These are phyloP conservation scores for Formica exsecta DNA, from an alignment of 1,140 invertebrate species.

Conservation along the genomic window DNA sequence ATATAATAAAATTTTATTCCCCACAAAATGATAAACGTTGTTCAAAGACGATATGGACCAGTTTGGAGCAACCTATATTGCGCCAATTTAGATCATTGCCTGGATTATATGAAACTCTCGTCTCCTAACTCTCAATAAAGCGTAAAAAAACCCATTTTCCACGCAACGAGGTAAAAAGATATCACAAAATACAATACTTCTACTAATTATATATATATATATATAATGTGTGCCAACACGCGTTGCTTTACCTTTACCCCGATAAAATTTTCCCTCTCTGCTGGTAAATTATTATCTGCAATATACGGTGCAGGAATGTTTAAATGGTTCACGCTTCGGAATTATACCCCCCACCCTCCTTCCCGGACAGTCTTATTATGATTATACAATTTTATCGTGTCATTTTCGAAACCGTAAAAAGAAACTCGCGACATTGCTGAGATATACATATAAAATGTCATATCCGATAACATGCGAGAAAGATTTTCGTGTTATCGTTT, in stretches of 20 bases:
- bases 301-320: conserved; percentile 6
- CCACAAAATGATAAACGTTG: conserved; percentile 5
- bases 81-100: background rate
- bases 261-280: background rate
- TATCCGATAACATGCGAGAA: background rate
- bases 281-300: conserved; percentile 23
- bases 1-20: background rate
- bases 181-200: conserved; percentile 46
- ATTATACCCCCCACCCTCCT: background rate
- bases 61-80: background rate
- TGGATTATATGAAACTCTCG: background rate
- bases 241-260: background rate
- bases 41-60: background rate
- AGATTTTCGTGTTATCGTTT: background rate
- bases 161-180: conserved; percentile 44
- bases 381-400: conserved; percentile 42
- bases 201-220: background rate
- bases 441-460: background rate
- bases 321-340: conserved; percentile 10
- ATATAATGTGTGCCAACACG: background rate
- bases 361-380: conserved; percentile 22
- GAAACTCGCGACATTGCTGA: background rate
- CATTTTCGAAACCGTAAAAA: conserved; percentile 16
- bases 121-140: background rate
- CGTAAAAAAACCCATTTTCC: conserved; percentile 28